These are phyloP conservation scores for Ceratitis capitata DNA, from an alignment of 1,140 invertebrate species.

Conservation along the genomic window DNA sequence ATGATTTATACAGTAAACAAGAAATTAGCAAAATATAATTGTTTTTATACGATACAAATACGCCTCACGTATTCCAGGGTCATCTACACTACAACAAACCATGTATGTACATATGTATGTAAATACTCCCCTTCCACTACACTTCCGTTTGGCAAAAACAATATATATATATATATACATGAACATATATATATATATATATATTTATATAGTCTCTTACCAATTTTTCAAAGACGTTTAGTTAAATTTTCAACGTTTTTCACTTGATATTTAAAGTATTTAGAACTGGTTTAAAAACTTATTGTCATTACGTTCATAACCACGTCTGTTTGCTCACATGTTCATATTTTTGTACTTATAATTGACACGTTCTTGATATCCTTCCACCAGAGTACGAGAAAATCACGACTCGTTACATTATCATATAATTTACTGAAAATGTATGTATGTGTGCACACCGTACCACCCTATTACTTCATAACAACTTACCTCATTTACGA, in stretches of 20 bases:
- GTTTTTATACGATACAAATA: no score
- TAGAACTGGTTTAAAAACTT: neutral
- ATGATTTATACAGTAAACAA: conserved; percentile 4
- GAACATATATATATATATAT: neutral
- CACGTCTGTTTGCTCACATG: conserved; percentile 6
- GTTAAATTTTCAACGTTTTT: neutral
- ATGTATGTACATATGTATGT: no score
- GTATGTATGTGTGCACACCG: no score
- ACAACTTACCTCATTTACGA: conserved; percentile 18
- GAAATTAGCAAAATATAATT: neutral
- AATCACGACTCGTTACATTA: neutral
- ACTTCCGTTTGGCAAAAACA: neutral
- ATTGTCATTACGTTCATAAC: neutral
- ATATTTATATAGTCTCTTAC: neutral
- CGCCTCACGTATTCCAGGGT: conserved; percentile 3
- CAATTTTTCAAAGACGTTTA: neutral
- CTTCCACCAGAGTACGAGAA: neutral
- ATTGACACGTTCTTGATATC: conserved; percentile 1
- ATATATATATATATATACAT: neutral
- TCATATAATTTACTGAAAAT: neutral
- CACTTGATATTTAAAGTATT: conserved; percentile 2
- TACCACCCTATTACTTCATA: neutral
- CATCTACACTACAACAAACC: neutral
- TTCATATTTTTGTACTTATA: conserved; percentile 16
- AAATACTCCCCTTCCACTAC: conserved; percentile 18